Base-by-base conservation (phyloP, 2,113 vertebrate genomes). In the Ictalurus furcatus region DNA sequence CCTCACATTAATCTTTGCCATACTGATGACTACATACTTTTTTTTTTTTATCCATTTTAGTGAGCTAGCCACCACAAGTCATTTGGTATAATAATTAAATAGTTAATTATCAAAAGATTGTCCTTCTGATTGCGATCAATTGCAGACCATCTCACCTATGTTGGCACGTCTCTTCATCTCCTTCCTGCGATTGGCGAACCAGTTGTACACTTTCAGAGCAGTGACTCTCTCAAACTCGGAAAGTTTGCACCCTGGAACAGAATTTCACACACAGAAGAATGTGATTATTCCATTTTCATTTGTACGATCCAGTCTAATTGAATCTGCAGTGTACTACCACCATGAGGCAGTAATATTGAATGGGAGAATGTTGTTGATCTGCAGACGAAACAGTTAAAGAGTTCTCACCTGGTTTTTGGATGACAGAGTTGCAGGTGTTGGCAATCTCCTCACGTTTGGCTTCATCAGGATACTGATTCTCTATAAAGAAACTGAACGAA, bases 111-210 rank as follows among this genome's bases (percentile, higher is more conserved):
- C n/a, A 58, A 58, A 56, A 19, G 28, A 17, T 58, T 11, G 16
- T 16, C 4, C 25, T 30, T 23, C 25, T 61, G 28, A 84, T 74
- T 71, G 19, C 25, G 11, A 79, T 9, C 0, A 54, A 63, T 78
- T 84, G 25, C n/a, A 56, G 34, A 2, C 17, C 12, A 56, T 25
- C 93, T 93, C 89, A 97, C 96, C 96, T 74, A 97, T 97, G 85
- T 97, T 97, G 1, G 96, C 96, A 92, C 96, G 93, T 74, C 96
- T 95, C 93, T 97, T 97, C 96, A 97, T 97, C 93, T 97, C 96
- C 94, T 97, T 97, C 58, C 96, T 93, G 63, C 96, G 95, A 90
- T 97, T 97, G 61, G 96, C 96, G 37, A 97, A 97, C 96, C 96
- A 97, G 94, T 97, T 97, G 92, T 97, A 97, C 82, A 97, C 96